Percentiles rank a stretch among this genome's conserved stretches.
phyloP scores from a whole-genome alignment of 2,888 invertebrate species.

The Gari tellinella region DNA sequence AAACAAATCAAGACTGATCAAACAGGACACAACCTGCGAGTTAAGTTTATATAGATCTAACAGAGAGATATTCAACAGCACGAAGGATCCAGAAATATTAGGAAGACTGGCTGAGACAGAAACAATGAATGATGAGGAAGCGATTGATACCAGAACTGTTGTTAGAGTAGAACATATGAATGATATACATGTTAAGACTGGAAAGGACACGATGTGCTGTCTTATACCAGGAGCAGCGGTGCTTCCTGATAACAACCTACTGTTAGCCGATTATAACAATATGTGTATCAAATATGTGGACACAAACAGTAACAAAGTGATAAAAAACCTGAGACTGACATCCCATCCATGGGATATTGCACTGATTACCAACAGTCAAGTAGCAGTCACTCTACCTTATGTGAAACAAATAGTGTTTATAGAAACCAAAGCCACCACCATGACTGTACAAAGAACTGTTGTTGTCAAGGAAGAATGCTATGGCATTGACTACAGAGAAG shows the following conservation, averaged over 20 bases:
- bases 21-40: too few species aligned
- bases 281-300: neutral
- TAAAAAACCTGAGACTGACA: neutral
- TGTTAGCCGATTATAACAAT: neutral
- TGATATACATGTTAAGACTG: neutral
- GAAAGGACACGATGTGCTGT: neutral
- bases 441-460: too few species aligned
- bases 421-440: too few species aligned
- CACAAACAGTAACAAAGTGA: neutral
- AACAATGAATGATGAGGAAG: too few species aligned
- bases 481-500: neutral
- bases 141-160: neutral
- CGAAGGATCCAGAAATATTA: too few species aligned
- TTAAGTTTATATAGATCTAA: too few species aligned
- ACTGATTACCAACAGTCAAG: too few species aligned
- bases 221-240: slow-evolving; percentile 1
- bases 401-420: too few species aligned
- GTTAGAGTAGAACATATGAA: neutral
- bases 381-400: too few species aligned
- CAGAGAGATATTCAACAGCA: too few species aligned
- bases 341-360: slow-evolving; percentile 1
- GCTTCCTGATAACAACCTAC: neutral
- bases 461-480: neutral
- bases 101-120: too few species aligned
- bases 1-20: too few species aligned